Conservation (phyloP, 1,140 invertebrate genomes). For the Danaus melanippus region DNA sequence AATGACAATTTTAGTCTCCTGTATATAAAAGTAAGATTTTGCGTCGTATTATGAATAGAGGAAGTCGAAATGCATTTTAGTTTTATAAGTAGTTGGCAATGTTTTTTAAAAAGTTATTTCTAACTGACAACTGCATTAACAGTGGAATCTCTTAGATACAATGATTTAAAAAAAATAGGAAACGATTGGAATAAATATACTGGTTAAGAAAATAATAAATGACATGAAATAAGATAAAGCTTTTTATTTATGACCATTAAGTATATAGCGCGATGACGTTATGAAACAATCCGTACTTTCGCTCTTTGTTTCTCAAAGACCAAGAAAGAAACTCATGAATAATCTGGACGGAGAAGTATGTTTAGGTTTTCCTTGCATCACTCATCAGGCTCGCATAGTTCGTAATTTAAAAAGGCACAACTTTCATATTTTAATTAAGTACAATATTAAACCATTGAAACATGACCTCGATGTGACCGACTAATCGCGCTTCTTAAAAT, state of each 20-base stretch:
- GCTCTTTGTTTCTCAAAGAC: too few species aligned
- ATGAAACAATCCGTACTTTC: not conserved
- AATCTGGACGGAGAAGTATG: too few species aligned
- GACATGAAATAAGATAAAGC: slow-evolving; percentile 53
- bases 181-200: slow-evolving; percentile 69
- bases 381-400: too few species aligned
- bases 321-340: too few species aligned
- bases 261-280: too few species aligned
- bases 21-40: slow-evolving; percentile 66
- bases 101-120: slow-evolving; percentile 66
- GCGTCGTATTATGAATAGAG: slow-evolving; percentile 59
- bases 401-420: too few species aligned
- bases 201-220: slow-evolving; percentile 72
- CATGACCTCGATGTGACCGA: too few species aligned
- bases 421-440: too few species aligned
- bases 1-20: slow-evolving; percentile 58
- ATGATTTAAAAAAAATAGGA: slow-evolving; percentile 65
- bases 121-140: slow-evolving; percentile 61
- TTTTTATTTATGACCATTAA: slow-evolving; percentile 27
- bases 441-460: too few species aligned
- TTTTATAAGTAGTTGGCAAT: slow-evolving; percentile 70
- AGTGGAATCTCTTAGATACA: slow-evolving; percentile 69
- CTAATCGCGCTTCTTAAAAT: too few species aligned
- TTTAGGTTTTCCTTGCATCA: too few species aligned
- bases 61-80: slow-evolving; percentile 71